A percentile compares a stretch with the other conserved stretches of the same genome.
Evolutionary conservation across 2,888 invertebrate genomes (phyloP).

Genomic region (Erebia epiphron): DNA sequence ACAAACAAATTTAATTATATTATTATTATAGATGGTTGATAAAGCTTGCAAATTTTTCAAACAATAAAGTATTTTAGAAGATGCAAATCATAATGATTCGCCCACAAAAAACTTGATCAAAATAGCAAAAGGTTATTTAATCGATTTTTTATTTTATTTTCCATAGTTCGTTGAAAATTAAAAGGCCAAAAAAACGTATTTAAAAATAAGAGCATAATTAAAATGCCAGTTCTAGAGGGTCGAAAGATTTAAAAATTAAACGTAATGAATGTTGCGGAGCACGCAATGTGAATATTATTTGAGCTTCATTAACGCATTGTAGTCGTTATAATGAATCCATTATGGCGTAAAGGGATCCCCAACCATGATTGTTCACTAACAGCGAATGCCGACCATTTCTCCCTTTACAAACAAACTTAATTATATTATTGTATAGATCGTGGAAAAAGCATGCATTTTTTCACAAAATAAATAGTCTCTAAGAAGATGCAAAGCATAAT

Average conservation of each 20-base stretch:
- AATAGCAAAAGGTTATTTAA: too few species aligned
- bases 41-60: too few species aligned
- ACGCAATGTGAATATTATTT: slow-evolving; percentile 38
- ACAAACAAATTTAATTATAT: not conserved
- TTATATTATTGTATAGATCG: not conserved
- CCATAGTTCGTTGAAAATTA: too few species aligned
- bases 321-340: slow-evolving; percentile 35
- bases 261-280: slow-evolving; percentile 30
- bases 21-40: not conserved
- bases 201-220: not conserved
- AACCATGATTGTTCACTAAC: slow-evolving; percentile 26
- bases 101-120: too few species aligned
- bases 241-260: slow-evolving; percentile 19
- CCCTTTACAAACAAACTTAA: slow-evolving; percentile 9
- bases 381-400: slow-evolving; percentile 16
- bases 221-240: not conserved
- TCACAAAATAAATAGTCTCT: too few species aligned
- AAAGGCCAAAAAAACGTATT: not conserved
- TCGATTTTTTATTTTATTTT: too few species aligned
- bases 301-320: slow-evolving; percentile 36
- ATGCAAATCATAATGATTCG: too few species aligned
- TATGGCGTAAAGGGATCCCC: slow-evolving; percentile 26
- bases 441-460: too few species aligned
- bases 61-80: too few species aligned
- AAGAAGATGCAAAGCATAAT: too few species aligned